A percentile compares a stretch with the other conserved stretches of the same genome.
Evolutionary conservation across 1,140 invertebrate species (phyloP).

Genomic region (Drosophila rufa): DNA sequence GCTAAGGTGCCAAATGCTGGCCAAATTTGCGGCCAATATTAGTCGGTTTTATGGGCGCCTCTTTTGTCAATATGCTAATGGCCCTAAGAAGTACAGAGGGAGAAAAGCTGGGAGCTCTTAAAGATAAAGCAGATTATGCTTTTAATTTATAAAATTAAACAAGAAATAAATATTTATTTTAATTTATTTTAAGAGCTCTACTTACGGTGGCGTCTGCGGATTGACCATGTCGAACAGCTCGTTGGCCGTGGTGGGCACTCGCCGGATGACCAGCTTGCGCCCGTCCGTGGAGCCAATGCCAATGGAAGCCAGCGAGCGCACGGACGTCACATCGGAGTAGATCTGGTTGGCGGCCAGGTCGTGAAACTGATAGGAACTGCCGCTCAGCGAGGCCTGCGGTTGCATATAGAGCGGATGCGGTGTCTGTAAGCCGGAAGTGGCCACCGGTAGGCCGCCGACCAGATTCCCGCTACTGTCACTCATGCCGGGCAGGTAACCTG

Average conservation of each 20-base stretch:
- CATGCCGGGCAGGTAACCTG: constrained; percentile 67
- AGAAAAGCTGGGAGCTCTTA: not conserved
- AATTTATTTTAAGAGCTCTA: constrained; percentile 61
- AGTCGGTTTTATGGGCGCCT: constrained; percentile 52
- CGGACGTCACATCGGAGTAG: constrained; percentile 88
- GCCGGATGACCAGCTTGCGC: constrained; percentile 91
- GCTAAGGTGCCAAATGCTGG: constrained; percentile 60
- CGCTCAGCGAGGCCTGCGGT: constrained; percentile 72
- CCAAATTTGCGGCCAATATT: constrained; percentile 70
- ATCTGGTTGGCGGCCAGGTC: constrained; percentile 82
- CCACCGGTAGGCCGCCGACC: constrained; percentile 40
- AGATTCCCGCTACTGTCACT: constrained; percentile 67
- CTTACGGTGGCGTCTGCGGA: constrained; percentile 92
- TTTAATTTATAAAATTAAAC: not conserved
- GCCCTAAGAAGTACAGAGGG: constrained; percentile 31
- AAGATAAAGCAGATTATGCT: not conserved
- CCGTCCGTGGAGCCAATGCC: constrained; percentile 94
- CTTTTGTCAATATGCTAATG: constrained; percentile 61
- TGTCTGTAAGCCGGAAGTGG: constrained; percentile 51
- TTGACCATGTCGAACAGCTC: constrained; percentile 93
- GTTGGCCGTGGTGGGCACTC: constrained; percentile 92
- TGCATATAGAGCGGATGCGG: constrained; percentile 75
- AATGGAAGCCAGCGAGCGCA: constrained; percentile 92
- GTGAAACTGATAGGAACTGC: constrained; percentile 85
- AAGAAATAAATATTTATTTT: not conserved